These are phyloP conservation scores for Ctenoplectra terminalis DNA, from an alignment of 1,140 invertebrate genomes.

Conservation along the genomic window DNA sequence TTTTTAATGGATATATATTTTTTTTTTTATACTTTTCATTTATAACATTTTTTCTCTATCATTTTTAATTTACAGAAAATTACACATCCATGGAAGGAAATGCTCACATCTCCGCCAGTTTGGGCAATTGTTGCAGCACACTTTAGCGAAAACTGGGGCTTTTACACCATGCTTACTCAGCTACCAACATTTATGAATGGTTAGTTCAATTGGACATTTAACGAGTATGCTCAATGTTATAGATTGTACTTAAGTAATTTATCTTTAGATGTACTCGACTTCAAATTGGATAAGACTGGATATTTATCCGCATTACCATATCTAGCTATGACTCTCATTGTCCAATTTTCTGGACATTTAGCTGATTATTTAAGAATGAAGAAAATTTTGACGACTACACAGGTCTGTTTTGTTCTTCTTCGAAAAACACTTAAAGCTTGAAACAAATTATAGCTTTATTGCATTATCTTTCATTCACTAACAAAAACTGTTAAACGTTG, in stretches of 20 bases:
- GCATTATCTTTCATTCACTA: background rate
- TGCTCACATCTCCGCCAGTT: constrained; percentile 92
- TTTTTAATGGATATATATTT: no score
- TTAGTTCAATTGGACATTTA: constrained; percentile 70
- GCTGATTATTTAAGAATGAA: constrained; percentile 89
- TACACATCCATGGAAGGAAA: constrained; percentile 90
- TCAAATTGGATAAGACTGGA: constrained; percentile 89
- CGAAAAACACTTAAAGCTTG: background rate
- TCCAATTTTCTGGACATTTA: constrained; percentile 90
- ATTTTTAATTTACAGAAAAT: constrained; percentile 76
- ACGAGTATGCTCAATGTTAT: background rate
- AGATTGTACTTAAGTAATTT: constrained; percentile 15
- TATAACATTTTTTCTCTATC: background rate
- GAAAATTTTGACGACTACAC: constrained; percentile 87
- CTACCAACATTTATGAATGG: constrained; percentile 95
- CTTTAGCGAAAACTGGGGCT: constrained; percentile 98
- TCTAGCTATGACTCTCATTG: constrained; percentile 91
- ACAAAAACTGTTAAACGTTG: background rate
- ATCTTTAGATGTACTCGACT: constrained; percentile 87
- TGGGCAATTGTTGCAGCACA: constrained; percentile 96
- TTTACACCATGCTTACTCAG: constrained; percentile 95
- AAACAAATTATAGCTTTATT: background rate
- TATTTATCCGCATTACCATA: constrained; percentile 93
- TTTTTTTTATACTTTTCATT: no score
- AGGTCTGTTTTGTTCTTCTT: constrained; percentile 79